Evolutionary conservation across 2,888 invertebrate genomes (phyloP), one percentile per base, ranked within the genome.

Genomic region (Euzophera pinguis): DNA sequence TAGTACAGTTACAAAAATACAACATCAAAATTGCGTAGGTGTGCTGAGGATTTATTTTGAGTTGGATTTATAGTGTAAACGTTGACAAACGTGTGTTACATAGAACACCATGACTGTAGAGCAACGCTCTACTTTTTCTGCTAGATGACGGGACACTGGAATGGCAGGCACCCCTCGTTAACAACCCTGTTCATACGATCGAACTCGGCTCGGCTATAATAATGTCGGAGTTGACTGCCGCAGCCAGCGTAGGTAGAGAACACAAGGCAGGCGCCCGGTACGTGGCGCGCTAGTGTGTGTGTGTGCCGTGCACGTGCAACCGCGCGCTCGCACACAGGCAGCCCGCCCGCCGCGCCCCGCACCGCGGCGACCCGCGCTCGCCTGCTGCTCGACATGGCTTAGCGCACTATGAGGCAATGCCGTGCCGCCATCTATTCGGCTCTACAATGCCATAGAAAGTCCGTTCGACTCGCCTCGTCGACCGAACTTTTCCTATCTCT

Each of bases 401-500:
- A 76, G 75, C 81, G 78, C 71, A 73, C 76, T 79, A 81, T 88
- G 88, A 84, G 79, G 89, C 88, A 89, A 89, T 82, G 84, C 82
- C 80, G 81, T 72, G 78, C 84, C 84, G 32, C 32, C 86, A 81
- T 82, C 85, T 83, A 86, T 82, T 87, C 80, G 78, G 74, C 82
- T 81, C 82, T 78, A 86, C 89, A 90, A 89, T 90, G 89, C 87
- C 89, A 87, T 89, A 89, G 89, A 90, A 90, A 90, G 89, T 89
- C 75, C 80, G 81, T 77, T 81, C 78, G 82, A 80, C 81, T 85
- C 85, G 83, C 81, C 81, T 81, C 82, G 79, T 68, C 81, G 80
- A 75, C 75, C 75, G 74, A 86, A 88, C 86, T 86, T 88, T 87
- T 88, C 84, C 87, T 87, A 83, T 84, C 82, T 77, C 75, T 71